These are phyloP conservation scores for Tachina grossa DNA, from an alignment of 2,888 invertebrate species.

Conservation along the genomic window DNA sequence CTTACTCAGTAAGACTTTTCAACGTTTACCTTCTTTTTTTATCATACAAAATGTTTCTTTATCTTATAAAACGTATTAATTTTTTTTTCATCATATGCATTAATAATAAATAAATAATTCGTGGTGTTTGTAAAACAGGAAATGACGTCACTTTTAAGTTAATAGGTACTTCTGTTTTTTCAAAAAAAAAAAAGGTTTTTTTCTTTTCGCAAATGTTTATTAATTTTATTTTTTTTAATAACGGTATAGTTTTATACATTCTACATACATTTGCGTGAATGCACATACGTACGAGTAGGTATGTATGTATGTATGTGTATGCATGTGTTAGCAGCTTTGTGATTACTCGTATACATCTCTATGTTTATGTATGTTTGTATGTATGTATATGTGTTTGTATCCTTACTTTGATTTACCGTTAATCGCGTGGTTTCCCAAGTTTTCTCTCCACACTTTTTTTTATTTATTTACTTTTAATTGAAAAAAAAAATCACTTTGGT, in stretches of 20 bases:
- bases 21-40: slow-evolving; percentile 24
- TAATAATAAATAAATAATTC: slow-evolving; percentile 64
- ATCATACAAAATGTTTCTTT: slow-evolving; percentile 62
- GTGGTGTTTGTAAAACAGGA: slow-evolving; percentile 52
- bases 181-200: slow-evolving; percentile 3
- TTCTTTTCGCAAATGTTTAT: slow-evolving; percentile 14
- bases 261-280: neutral
- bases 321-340: too few relatives aligned
- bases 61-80: slow-evolving; percentile 62
- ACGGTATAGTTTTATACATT: neutral
- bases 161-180: neutral
- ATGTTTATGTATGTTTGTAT: neutral
- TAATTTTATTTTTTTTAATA: neutral
- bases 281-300: neutral
- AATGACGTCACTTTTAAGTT: slow-evolving; percentile 68
- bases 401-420: slow-evolving; percentile 28
- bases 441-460: neutral
- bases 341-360: too few relatives aligned
- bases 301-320: too few relatives aligned
- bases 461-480: slow-evolving; percentile 1
- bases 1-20: neutral
- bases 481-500: neutral
- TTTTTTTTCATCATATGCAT: slow-evolving; percentile 52
- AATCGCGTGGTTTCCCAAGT: slow-evolving; percentile 33
- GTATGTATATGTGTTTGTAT: neutral